Evolutionary conservation across 2,797 vertebrate species (phyloP), one percentile per base, ranked within the genome.

Genomic region (Tenualosa ilisha): DNA sequence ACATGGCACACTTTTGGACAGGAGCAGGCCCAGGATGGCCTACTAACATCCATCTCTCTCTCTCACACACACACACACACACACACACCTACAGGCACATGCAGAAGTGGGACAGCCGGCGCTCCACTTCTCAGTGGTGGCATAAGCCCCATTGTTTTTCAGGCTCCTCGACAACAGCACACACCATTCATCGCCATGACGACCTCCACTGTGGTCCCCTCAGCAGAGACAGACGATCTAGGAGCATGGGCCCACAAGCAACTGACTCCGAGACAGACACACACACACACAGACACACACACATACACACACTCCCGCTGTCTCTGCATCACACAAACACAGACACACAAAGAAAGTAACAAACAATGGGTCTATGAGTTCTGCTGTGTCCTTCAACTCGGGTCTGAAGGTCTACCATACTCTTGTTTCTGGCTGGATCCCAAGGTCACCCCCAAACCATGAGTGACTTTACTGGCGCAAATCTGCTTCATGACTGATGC

Each of bases 1-100:
- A 15, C 13, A 72, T 79, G 72, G 72, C 72, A 79, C 72, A 46
- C 72, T 79, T 79, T 79, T 17, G 72, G 72, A 46, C 37, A 79
- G 15, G 37, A 79, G 26, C 37, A 17, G 20, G 72, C 46, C 37
- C 40, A 79, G 72, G 72, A 79, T 79, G 72, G 22, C 72, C 72
- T 79, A 79, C 72, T 79, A 79, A 79, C 37, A 43, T 79, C 17
- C 72, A 79, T 46, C 26, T 37, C 12, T 13, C 26, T 3, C 24
- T 31, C 63, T 7, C 26, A 3, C 31, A 1, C 31, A 15, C 4
- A 15, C 65, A 40, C 26, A 17, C 31, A 72, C 26, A 72, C 65
- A 72, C 24, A 72, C 24, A 31, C 24, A 72, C 11, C 13, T 24
- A 13, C 31, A 37, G 9, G 24, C 26, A 31, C 40, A 79, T n/a